Conservation (phyloP, 2,113 vertebrate species). For the Neomonachus schauinslandi region DNA sequence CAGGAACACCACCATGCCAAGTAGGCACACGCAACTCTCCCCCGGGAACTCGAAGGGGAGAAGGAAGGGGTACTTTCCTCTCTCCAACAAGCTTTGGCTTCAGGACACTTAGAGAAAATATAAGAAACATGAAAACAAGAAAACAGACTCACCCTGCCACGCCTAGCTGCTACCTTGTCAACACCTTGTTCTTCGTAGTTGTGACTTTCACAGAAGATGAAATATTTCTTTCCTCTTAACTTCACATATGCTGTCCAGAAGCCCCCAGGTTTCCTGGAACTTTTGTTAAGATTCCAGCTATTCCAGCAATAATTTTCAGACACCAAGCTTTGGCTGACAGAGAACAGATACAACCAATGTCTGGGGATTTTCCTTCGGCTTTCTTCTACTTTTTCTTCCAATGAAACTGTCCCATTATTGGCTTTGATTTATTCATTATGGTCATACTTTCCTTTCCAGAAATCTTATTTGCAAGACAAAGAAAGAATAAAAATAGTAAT, state of each 20-base stretch:
- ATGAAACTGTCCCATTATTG: constrained; percentile 57
- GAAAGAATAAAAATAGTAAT: constrained; percentile 18
- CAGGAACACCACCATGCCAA: neutral
- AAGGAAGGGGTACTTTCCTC: neutral
- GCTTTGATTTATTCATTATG: constrained; percentile 56
- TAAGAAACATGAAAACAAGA: neutral
- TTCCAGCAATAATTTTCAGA: constrained; percentile 62
- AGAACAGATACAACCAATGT: constrained; percentile 31
- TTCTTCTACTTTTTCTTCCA: constrained; percentile 62
- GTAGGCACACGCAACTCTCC: neutral
- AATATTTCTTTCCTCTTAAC: constrained; percentile 52
- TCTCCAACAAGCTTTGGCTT: neutral
- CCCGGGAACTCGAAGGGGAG: neutral
- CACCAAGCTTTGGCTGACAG: constrained; percentile 57
- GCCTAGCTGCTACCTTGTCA: neutral
- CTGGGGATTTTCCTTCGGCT: constrained; percentile 26
- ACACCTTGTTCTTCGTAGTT: constrained; percentile 27
- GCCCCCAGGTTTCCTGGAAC: constrained; percentile 49
- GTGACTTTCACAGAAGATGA: constrained; percentile 53
- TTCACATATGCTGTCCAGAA: constrained; percentile 58
- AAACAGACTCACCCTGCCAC: neutral
- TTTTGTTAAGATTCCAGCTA: constrained; percentile 73
- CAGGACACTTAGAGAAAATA: constrained; percentile 4
- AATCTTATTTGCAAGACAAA: constrained; percentile 62
- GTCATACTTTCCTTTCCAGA: constrained; percentile 56